Evolutionary conservation across 2,888 invertebrate species (phyloP).

Genomic region (Belgica antarctica): DNA sequence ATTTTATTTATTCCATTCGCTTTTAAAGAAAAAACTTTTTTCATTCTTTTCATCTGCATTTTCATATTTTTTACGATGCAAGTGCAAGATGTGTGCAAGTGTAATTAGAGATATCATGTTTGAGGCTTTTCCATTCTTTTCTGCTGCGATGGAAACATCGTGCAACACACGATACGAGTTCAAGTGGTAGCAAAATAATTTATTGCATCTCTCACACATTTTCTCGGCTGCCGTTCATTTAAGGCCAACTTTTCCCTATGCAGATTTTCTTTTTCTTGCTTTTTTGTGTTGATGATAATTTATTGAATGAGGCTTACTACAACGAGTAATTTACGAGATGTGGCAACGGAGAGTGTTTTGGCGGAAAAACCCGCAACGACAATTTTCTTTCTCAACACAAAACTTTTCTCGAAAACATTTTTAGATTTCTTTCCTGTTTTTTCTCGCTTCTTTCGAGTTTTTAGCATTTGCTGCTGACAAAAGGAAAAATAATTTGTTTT

Average conservation of each 20-base stretch:
- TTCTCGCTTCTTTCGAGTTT: neutral
- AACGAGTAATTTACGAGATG: constrained; percentile 16
- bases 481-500: too few species aligned
- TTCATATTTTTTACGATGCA: constrained; percentile 26
- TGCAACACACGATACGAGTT: constrained; percentile 27
- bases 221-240: neutral
- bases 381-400: neutral
- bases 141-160: neutral
- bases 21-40: neutral
- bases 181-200: constrained; percentile 34
- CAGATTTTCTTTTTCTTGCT: neutral
- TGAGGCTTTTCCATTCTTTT: constrained; percentile 32
- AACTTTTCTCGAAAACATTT: neutral
- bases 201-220: constrained; percentile 39
- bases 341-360: too few species aligned
- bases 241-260: neutral
- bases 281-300: neutral
- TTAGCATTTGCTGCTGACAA: neutral
- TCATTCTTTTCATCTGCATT: neutral
- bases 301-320: neutral
- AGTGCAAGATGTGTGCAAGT: constrained; percentile 43
- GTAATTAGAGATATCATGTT: constrained; percentile 38
- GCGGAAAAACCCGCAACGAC: too few species aligned
- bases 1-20: neutral
- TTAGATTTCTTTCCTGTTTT: neutral